Base-by-base conservation (phyloP, 2,113 vertebrate species). In the Spea bombifrons region DNA sequence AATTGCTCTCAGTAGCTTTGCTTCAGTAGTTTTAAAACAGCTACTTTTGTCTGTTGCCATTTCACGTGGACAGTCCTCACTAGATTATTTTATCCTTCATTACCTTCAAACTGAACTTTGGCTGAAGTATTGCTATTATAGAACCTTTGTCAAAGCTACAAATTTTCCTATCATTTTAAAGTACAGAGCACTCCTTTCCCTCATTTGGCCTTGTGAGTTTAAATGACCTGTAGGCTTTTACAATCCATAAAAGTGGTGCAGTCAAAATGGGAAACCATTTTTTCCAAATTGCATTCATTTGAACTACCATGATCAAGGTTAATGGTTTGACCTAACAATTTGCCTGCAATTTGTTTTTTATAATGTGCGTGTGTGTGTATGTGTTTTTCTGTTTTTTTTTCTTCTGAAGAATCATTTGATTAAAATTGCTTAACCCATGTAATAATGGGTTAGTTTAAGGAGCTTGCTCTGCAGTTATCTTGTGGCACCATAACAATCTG, bases 51-150 rank as follows among this genome's bases (percentile, higher is more conserved):
- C 81, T 84, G 77, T 86, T 88, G 78, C 71, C 64, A 86, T 88
- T 89, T 89, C 72, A 87, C 71, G 72, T 53, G 82, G 82, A 75
- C 81, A 85, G 68, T 78, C 76, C 69, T 88, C 65, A 1, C 73
- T 80, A 91, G 73, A 87, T 86, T 87, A 84, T 86, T 90, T 89
- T 84, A 90, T 83, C 76, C 86, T 90, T 84, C 86, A 90, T 88
- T 92, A 87, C 78, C 71, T 90, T 86, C 67, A 83, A 84, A 85
- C 12, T 86, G 85, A 91, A 87, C 83, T 87, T 87, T 82, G 75
- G 76, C 84, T 86, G 78, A 87, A 87, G 78, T 71, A 83, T 75
- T 82, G 55, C 71, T 86, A 85, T 86, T 84, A 88, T 50, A 66
- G 87, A 88, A 84, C 59, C 57, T 64, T 84, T 85, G 76, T 82